Evolutionary conservation across 2,797 vertebrate species (phyloP).

Genomic region (Pteropus rufus): DNA sequence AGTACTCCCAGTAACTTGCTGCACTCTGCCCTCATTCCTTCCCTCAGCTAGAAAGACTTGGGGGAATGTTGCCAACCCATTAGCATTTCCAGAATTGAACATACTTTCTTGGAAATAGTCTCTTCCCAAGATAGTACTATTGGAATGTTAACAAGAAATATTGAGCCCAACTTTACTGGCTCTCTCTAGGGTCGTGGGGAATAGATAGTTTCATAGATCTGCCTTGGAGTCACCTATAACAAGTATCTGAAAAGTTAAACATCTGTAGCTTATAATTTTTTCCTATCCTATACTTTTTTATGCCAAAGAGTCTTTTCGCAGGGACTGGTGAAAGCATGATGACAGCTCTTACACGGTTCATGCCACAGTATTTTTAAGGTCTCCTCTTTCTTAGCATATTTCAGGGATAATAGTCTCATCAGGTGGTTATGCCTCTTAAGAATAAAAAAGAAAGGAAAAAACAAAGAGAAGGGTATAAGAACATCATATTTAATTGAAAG

Average conservation of each 20-base stretch:
- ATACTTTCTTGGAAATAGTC: constrained; percentile 79
- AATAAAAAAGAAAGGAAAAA: neutral
- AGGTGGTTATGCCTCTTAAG: neutral
- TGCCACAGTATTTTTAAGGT: neutral
- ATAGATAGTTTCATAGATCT: constrained; percentile 31
- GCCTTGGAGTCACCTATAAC: neutral
- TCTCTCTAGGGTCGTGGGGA: constrained; percentile 26
- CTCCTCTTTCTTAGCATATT: neutral
- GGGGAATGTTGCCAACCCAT: constrained; percentile 75
- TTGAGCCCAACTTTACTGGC: constrained; percentile 55
- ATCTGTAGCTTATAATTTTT: neutral
- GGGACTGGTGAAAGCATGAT: neutral
- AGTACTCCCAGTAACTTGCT: neutral
- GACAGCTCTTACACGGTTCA: neutral
- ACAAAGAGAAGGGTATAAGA: neutral
- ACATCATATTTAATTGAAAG: neutral
- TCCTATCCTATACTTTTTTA: neutral
- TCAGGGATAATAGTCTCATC: neutral
- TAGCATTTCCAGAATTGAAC: constrained; percentile 79
- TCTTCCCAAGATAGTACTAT: constrained; percentile 74
- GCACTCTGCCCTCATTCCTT: constrained; percentile 68
- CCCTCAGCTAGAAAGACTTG: constrained; percentile 64
- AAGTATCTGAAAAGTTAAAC: constrained; percentile 22
- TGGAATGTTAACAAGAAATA: constrained; percentile 70
- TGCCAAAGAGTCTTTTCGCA: neutral